Evolutionary conservation across 1,140 invertebrate genomes (phyloP).

Genomic region (Drosophila pallidifrons): DNA sequence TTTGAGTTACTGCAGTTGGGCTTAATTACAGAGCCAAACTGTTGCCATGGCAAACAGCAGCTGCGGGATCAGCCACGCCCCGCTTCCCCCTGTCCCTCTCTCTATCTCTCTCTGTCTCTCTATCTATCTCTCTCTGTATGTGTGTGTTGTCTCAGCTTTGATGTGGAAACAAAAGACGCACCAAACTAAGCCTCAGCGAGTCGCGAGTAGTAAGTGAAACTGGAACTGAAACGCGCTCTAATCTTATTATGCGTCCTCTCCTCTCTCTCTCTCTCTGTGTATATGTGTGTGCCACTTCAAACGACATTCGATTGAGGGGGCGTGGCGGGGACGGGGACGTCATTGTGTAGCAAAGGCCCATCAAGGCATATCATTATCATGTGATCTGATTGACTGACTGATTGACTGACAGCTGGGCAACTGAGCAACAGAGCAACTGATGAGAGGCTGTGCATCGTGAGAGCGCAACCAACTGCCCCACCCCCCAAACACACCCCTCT

Average conservation of each 20-base stretch:
- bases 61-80: conserved; percentile 45
- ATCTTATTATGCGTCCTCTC: conserved; percentile 64
- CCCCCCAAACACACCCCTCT: too few relatives aligned
- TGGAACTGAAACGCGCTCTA: conserved; percentile 43
- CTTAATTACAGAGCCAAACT: conserved; percentile 40
- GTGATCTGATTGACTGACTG: conserved; percentile 38
- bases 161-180: conserved; percentile 32
- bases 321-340: not conserved
- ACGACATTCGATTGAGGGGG: conserved; percentile 27
- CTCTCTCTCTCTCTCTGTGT: too few relatives aligned
- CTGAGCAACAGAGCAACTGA: too few relatives aligned
- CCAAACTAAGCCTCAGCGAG: conserved; percentile 40
- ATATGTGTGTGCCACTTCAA: conserved; percentile 63
- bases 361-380: conserved; percentile 43
- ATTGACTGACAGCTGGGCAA: conserved; percentile 42
- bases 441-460: conserved; percentile 12
- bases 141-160: too few relatives aligned
- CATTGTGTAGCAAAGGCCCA: conserved; percentile 33
- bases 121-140: too few relatives aligned
- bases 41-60: conserved; percentile 44
- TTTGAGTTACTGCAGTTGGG: conserved; percentile 2
- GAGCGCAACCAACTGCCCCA: not conserved
- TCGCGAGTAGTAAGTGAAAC: conserved; percentile 20
- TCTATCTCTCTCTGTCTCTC: too few relatives aligned
- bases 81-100: not conserved